phyloP scores from a whole-genome alignment of 2,888 invertebrate species.

The Atethmia centrago region DNA sequence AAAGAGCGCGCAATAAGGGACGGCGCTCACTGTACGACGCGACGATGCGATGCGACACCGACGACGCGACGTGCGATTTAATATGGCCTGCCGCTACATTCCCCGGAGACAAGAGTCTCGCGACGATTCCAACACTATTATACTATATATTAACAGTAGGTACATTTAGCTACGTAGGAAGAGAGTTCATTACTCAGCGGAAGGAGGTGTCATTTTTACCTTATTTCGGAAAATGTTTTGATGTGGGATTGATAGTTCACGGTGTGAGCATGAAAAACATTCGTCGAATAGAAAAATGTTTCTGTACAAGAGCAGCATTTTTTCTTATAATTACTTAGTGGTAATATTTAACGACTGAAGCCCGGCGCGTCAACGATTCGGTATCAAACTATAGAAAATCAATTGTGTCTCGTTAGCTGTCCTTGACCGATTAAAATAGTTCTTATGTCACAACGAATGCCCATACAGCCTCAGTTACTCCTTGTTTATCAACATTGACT shows the following conservation, averaged over 20 bases:
- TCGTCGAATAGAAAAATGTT: neutral
- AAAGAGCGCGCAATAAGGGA: slow-evolving; percentile 71
- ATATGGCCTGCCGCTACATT: slow-evolving; percentile 68
- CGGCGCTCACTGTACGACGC: slow-evolving; percentile 24
- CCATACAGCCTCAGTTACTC: neutral
- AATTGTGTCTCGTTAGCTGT: too few relatives aligned
- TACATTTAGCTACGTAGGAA: slow-evolving; percentile 15
- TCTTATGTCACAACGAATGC: too few relatives aligned
- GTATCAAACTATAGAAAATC: too few relatives aligned
- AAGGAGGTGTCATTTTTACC: slow-evolving; percentile 23
- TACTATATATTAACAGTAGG: slow-evolving; percentile 30
- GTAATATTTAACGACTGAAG: too few relatives aligned
- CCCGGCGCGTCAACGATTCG: too few relatives aligned
- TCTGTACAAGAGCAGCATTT: neutral
- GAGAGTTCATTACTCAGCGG: slow-evolving; percentile 45
- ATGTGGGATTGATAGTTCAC: slow-evolving; percentile 17
- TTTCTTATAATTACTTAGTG: neutral
- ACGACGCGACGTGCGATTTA: slow-evolving; percentile 71
- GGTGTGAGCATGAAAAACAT: slow-evolving; percentile 18
- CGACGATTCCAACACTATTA: slow-evolving; percentile 51
- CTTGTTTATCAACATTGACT: neutral
- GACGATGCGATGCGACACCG: slow-evolving; percentile 31
- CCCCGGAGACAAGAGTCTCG: slow-evolving; percentile 61
- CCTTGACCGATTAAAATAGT: too few relatives aligned
- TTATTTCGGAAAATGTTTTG: slow-evolving; percentile 25